Base-by-base conservation (phyloP, 2,113 vertebrate genomes). In the Athene noctua region DNA sequence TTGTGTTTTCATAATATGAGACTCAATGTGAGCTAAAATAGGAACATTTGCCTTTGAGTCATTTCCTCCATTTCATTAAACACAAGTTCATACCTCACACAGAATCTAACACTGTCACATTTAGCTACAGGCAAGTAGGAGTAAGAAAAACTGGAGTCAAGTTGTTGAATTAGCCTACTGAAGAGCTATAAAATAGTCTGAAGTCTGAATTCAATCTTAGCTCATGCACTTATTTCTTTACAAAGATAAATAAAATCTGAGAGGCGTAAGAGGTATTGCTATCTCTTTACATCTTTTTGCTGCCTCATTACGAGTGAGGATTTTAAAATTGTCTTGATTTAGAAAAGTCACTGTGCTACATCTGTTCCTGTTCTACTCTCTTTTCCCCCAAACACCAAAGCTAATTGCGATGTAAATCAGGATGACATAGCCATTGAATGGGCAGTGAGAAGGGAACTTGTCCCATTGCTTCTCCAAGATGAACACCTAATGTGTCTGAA, bases 41-140 rank as follows among this genome's bases (percentile, higher is more conserved):
- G 29, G 65, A 94, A 67, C 62, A 78, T 86, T 96, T 95, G 78
- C 91, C 95, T 95, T 96, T 82, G 86, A 92, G 88, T 79, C 72
- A 96, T 94, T 92, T 81, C 79, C 72, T 96, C 65, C 82, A 88
- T 96, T 97, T 97, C 80, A 97, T 95, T 95, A 95, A 96, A 92
- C 74, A 67, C 79, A 57, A 84, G 68, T 94, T 90, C 89, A 91
- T 96, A 93, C 77, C 80, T 96, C 82, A 94, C 49, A 80, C 38
- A 46, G 77, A 96, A 86, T 91, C 92, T 95, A 90, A 67, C 34
- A 52, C 38, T 90, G 92, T 92, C 93, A 88, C 79, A 97, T 95
- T 92, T 97, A 81, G 80, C 92, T 95, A 88, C 73, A 83, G 85
- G 87, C 81, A 95, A 94, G 74, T 47, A 92, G 46, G 40, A 96